A percentile compares a stretch with the other conserved stretches of the same genome.
Evolutionary conservation across 92 coral and sea anemone species (phyloP).

Genomic region (Palythoa heliodiscus): DNA sequence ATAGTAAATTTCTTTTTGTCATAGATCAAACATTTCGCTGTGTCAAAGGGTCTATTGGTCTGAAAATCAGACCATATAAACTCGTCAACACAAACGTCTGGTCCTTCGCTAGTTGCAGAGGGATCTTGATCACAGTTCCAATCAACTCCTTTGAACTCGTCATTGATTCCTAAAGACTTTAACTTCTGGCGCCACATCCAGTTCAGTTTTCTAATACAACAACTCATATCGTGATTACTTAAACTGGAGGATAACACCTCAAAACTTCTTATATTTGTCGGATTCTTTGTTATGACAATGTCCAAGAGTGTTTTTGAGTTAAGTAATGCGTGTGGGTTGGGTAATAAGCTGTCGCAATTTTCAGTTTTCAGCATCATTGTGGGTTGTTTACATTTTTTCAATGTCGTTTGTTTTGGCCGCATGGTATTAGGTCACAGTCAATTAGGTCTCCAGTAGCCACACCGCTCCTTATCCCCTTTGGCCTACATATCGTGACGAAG

Average conservation of each 20-base stretch:
- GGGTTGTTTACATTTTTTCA: neutral
- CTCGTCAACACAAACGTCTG: neutral
- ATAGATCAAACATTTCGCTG: no score
- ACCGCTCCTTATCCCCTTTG: no score
- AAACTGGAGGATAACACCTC: conserved; percentile 2
- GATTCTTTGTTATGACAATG: neutral
- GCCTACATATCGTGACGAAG: no score
- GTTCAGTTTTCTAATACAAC: conserved; percentile 33
- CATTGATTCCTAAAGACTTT: conserved; percentile 29
- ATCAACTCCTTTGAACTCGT: conserved; percentile 13
- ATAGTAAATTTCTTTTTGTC: no score
- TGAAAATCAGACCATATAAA: neutral
- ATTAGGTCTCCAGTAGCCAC: neutral
- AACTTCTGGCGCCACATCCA: neutral
- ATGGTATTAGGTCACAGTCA: neutral
- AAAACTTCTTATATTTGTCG: neutral
- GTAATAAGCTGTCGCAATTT: neutral
- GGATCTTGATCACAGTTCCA: conserved; percentile 11
- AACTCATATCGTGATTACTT: conserved; percentile 28
- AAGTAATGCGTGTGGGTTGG: neutral
- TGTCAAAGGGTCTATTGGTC: no score
- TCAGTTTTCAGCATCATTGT: neutral
- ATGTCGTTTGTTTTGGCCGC: neutral
- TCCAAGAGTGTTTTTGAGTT: neutral
- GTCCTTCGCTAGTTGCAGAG: neutral